A percentile compares a stretch with the other conserved stretches of the same genome.
Conservation (phyloP, 2,113 vertebrate species). For the Zosterops hypoxanthus region DNA sequence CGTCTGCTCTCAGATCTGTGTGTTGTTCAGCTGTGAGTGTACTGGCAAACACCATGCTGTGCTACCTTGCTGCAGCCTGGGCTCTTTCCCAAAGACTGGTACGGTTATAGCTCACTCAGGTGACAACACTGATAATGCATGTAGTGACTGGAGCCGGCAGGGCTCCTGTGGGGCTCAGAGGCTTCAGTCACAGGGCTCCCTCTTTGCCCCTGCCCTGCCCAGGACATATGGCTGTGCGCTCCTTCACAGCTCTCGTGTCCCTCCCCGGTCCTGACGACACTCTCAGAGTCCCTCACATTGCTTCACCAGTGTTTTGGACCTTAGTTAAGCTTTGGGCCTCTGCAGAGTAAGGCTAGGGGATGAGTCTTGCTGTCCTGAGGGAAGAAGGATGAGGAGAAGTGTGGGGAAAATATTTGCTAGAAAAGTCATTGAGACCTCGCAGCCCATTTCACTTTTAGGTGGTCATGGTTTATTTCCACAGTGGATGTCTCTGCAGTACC, state of each 20-base stretch:
- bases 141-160: neutral
- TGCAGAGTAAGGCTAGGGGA: neutral
- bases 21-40: neutral
- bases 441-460: neutral
- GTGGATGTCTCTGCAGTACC: neutral
- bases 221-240: neutral
- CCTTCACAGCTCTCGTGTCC: neutral
- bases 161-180: neutral
- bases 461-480: neutral
- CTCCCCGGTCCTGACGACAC: neutral
- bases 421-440: neutral
- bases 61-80: conserved; percentile 20
- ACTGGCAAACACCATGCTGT: neutral
- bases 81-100: neutral
- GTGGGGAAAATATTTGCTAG: neutral
- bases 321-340: neutral
- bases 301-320: neutral
- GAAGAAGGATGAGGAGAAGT: neutral
- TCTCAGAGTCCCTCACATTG: neutral
- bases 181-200: rapidly evolving
- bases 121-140: neutral
- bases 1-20: neutral
- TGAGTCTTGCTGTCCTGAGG: neutral
- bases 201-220: neutral
- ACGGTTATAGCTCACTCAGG: neutral